These are phyloP conservation scores for Toxotes chatareus DNA, from an alignment of 2,113 vertebrate species.

Conservation along the genomic window DNA sequence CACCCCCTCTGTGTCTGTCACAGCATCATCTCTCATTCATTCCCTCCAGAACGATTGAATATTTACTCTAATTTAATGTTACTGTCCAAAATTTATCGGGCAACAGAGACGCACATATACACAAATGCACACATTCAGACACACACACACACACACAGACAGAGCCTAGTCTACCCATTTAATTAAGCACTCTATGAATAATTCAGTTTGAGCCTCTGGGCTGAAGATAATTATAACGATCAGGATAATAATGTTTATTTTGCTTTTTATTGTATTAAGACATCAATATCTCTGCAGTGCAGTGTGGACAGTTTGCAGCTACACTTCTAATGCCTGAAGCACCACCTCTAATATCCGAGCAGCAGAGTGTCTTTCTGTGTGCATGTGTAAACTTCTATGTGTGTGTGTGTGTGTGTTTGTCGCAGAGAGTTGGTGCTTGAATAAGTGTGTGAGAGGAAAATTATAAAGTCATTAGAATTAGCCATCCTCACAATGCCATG, in stretches of 20 bases:
- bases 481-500: background rate
- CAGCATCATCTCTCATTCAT: constrained; percentile 43
- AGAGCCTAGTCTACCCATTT: constrained; percentile 79
- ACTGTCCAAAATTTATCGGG: constrained; percentile 66
- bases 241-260: constrained; percentile 88
- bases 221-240: constrained; percentile 87
- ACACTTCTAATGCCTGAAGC: constrained; percentile 55
- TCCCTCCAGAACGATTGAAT: constrained; percentile 67
- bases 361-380: background rate
- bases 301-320: constrained; percentile 72
- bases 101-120: constrained; percentile 44
- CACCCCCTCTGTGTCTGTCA: constrained; percentile 38
- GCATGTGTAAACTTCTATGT: background rate
- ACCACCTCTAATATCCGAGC: constrained; percentile 34
- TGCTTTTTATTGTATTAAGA: constrained; percentile 88
- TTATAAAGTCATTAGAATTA: constrained; percentile 6
- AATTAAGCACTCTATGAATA: constrained; percentile 86
- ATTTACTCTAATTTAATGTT: constrained; percentile 71
- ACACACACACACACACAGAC: constrained; percentile 39
- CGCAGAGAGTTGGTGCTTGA: background rate
- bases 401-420: background rate
- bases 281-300: constrained; percentile 82
- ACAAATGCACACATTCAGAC: constrained; percentile 45
- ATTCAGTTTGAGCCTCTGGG: constrained; percentile 85
- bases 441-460: background rate